Conservation (phyloP, 2,797 vertebrate species). For the Lateolabrax maculatus region DNA sequence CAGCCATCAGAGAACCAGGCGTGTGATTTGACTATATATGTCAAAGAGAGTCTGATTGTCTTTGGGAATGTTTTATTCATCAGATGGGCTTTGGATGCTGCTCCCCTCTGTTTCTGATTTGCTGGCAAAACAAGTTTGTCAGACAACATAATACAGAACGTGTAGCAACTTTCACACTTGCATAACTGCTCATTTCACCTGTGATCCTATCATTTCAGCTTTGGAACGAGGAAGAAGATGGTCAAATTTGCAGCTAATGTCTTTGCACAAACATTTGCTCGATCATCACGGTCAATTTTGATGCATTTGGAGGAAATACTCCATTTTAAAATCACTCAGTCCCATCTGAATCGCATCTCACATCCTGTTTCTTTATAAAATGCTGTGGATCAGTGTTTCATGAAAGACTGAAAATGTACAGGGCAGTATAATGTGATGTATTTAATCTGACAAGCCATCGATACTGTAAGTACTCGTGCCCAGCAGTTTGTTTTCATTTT, state of each 20-base stretch:
- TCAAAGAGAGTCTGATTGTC: constrained; percentile 74
- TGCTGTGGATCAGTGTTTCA: constrained; percentile 15
- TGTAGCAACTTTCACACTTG: constrained; percentile 24
- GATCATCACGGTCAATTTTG: constrained; percentile 16
- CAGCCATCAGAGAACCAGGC: constrained; percentile 64
- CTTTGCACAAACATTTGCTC: constrained; percentile 22
- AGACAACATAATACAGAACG: constrained; percentile 40
- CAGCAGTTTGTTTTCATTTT: constrained; percentile 47
- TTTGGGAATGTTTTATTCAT: constrained; percentile 77
- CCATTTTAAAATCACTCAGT: constrained; percentile 13
- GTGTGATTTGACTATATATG: constrained; percentile 68
- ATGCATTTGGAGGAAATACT: constrained; percentile 17
- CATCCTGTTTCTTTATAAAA: neutral
- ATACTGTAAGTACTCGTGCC: constrained; percentile 35
- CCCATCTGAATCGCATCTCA: constrained; percentile 13
- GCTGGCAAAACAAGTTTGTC: constrained; percentile 60
- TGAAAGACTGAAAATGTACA: constrained; percentile 27
- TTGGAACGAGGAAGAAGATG: neutral
- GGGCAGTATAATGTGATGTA: constrained; percentile 56
- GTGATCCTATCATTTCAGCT: neutral
- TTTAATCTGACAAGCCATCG: constrained; percentile 60
- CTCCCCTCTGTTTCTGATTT: constrained; percentile 54
- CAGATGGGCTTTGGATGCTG: constrained; percentile 29
- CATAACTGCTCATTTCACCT: constrained; percentile 31
- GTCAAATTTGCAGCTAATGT: neutral